These are phyloP conservation scores for Hypena proboscidalis DNA, from an alignment of 2,888 invertebrate species.

Conservation along the genomic window DNA sequence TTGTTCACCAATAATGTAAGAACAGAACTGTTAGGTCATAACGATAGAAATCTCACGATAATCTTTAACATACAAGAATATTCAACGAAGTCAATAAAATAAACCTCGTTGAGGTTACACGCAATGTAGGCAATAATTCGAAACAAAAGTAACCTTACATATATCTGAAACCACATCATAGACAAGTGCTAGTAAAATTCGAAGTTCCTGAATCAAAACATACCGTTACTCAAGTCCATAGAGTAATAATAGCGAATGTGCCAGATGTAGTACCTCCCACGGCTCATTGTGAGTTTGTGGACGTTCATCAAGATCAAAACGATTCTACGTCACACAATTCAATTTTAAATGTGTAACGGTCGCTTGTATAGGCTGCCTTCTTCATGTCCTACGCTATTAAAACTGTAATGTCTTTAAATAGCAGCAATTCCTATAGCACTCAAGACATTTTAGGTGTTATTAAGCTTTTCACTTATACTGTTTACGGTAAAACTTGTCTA, in stretches of 20 bases:
- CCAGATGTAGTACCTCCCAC: constrained; percentile 61
- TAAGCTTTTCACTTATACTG: not conserved
- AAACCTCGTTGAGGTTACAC: too few relatives aligned
- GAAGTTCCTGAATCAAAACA: constrained; percentile 27
- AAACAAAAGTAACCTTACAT: too few relatives aligned
- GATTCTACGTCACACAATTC: constrained; percentile 28
- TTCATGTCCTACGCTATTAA: not conserved
- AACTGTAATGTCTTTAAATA: not conserved
- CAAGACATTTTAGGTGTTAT: not conserved
- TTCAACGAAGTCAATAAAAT: too few relatives aligned
- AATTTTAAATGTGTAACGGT: constrained; percentile 33
- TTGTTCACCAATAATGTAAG: not conserved
- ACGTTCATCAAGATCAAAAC: constrained; percentile 35
- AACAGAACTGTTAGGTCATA: not conserved
- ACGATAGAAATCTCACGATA: too few relatives aligned
- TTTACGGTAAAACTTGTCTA: not conserved
- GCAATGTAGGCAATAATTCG: too few relatives aligned
- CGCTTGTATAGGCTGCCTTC: constrained; percentile 20
- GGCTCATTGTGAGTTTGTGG: constrained; percentile 36
- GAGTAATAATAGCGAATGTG: constrained; percentile 39
- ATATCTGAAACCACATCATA: constrained; percentile 2
- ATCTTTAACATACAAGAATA: too few relatives aligned
- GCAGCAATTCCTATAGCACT: not conserved
- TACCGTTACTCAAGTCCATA: constrained; percentile 32
- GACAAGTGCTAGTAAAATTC: constrained; percentile 5